Evolutionary conservation across 2,797 vertebrate species (phyloP), one percentile per base, ranked within the genome.

Genomic region (Myiotriccus ornatus): DNA sequence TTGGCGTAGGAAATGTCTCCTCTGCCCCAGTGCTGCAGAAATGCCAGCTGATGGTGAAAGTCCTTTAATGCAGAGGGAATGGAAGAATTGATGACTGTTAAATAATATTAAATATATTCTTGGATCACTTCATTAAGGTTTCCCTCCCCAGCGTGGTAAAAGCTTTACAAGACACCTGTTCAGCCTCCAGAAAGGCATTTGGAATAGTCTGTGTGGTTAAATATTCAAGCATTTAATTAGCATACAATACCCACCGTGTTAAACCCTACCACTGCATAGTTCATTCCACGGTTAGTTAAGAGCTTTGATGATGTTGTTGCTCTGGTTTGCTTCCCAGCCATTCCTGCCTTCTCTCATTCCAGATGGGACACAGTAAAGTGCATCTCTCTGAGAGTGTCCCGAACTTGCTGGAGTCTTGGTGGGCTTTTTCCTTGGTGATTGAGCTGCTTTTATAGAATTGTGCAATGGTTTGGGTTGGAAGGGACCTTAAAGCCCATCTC

Each of bases 221-320:
- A 97, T 97, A 97, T 97, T 97, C 97, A 97, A 68, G 82, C 83
- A 82, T 96, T 97, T 93, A 96, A 97, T 97, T 97, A 97, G 94
- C 97, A 96, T 94, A 94, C 93, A 96, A 41, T 96, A 97, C 97
- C 87, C 93, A 69, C 85, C 23, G 7, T 62, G 92, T 94, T 97
- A 96, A 97, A 95, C 92, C 79, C 92, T 94, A 78, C 78, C 82
- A 71, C 84, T 68, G 74, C 90, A 18, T 57, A 63, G 88, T 94
- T 91, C 95, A 91, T 93, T 77, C 88, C 90, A 95, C 92, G 74
- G 86, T 84, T 93, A 94, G 94, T 96, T 94, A 94, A 94, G 43
- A 67, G 78, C 46, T 87, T 43, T 2, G 5, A 80, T 77, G 77
- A 30, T 5, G 23, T 41, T 5, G 19, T 63, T 65, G 24, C 62